phyloP scores from a whole-genome alignment of 2,888 invertebrate genomes.

The Drosophila imparisetae region DNA sequence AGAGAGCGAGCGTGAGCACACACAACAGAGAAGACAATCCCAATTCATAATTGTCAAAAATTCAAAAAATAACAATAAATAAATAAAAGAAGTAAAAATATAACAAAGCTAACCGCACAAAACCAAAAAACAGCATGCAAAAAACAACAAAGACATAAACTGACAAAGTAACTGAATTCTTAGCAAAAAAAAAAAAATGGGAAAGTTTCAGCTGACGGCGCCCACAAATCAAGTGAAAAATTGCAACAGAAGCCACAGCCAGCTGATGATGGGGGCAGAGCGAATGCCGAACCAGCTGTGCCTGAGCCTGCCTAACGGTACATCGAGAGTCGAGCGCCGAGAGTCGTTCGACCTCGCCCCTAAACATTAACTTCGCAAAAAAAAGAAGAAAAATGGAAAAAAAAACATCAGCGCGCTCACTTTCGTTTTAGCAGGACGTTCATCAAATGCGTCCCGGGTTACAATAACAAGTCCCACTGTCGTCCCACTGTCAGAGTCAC shows the following conservation, averaged over 20 bases:
- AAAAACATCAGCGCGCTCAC: slow-evolving; percentile 37
- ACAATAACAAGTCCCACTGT: slow-evolving; percentile 13
- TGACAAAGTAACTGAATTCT: slow-evolving; percentile 32
- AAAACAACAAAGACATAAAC: slow-evolving; percentile 3
- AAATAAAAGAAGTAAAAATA: background rate
- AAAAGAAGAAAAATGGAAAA: background rate
- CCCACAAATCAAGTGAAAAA: slow-evolving; percentile 53
- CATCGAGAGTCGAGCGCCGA: slow-evolving; percentile 21
- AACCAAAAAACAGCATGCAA: background rate
- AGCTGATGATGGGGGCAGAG: slow-evolving; percentile 37
- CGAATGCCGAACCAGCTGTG: slow-evolving; percentile 38
- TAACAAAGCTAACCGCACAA: background rate
- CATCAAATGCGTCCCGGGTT: slow-evolving; percentile 44
- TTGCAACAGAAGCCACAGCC: slow-evolving; percentile 33
- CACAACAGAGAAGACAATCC: slow-evolving; percentile 57
- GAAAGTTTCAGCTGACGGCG: slow-evolving; percentile 42
- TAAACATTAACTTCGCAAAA: slow-evolving; percentile 20
- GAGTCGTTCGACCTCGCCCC: slow-evolving; percentile 46
- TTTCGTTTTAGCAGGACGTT: slow-evolving; percentile 56
- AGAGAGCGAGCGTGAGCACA: slow-evolving; percentile 6
- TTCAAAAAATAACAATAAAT: slow-evolving; percentile 17
- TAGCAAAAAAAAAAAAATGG: slow-evolving; percentile 1
- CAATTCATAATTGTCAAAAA: slow-evolving; percentile 70
- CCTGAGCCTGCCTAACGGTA: slow-evolving; percentile 18
- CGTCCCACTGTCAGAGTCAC: slow-evolving; percentile 6